These are phyloP conservation scores for Carassius carassius DNA, from an alignment of 2,113 vertebrate species.

Conservation along the genomic window DNA sequence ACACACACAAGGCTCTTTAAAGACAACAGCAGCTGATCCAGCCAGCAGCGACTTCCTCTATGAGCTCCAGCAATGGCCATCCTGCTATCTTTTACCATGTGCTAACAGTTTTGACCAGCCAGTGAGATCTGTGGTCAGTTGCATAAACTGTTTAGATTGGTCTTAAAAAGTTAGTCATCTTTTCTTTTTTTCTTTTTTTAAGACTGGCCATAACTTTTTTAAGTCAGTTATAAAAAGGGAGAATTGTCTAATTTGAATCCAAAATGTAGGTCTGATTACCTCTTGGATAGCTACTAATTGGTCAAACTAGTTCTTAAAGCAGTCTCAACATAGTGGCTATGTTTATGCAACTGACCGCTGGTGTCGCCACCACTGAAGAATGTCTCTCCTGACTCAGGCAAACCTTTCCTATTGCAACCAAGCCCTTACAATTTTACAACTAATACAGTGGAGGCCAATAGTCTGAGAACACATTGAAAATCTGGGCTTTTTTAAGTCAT, in stretches of 20 bases:
- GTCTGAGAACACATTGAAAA: neutral
- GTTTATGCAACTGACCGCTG: neutral
- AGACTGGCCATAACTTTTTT: too few relatives aligned
- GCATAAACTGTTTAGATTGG: too few relatives aligned
- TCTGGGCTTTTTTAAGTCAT: neutral
- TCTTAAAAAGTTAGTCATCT: too few relatives aligned
- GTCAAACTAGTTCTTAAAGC: too few relatives aligned
- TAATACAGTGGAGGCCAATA: slow-evolving; percentile 56
- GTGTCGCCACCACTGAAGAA: slow-evolving; percentile 54
- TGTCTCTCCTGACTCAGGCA: slow-evolving; percentile 65
- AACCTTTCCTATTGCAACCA: slow-evolving; percentile 51
- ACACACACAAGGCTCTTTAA: slow-evolving; percentile 56
- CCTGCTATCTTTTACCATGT: slow-evolving; percentile 54
- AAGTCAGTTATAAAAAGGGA: too few relatives aligned
- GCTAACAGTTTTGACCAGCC: slow-evolving; percentile 63
- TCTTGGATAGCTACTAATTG: too few relatives aligned
- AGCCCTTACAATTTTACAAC: slow-evolving; percentile 56
- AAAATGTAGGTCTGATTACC: too few relatives aligned
- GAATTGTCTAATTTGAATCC: too few relatives aligned
- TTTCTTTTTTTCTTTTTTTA: too few relatives aligned
- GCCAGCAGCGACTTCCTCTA: slow-evolving; percentile 20
- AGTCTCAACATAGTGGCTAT: too few relatives aligned
- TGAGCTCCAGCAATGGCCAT: slow-evolving; percentile 32
- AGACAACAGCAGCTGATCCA: slow-evolving; percentile 67
- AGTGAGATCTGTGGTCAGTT: slow-evolving; percentile 43